These are phyloP conservation scores for Drosophila stalkeri DNA, from an alignment of 2,888 invertebrate species.

Conservation along the genomic window DNA sequence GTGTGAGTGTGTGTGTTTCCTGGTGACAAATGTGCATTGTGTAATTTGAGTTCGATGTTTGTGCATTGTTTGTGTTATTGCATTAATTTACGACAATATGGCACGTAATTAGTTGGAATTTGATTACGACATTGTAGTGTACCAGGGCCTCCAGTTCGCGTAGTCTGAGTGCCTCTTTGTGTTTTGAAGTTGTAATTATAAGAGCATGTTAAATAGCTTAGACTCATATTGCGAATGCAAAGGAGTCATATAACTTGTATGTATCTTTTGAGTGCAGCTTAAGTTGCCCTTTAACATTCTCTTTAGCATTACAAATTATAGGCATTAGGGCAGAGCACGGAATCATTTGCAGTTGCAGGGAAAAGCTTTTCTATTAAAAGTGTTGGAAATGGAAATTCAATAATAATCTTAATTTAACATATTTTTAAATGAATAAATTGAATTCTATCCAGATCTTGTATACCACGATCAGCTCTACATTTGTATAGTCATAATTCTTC, in stretches of 20 bases:
- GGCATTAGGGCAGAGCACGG: too few relatives aligned
- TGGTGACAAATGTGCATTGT: constrained; percentile 35
- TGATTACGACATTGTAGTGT: constrained; percentile 70
- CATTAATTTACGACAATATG: constrained; percentile 80
- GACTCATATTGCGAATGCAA: constrained; percentile 52
- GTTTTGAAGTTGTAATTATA: constrained; percentile 48
- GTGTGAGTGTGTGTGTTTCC: constrained; percentile 28
- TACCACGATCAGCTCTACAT: too few relatives aligned
- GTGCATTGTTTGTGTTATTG: constrained; percentile 76
- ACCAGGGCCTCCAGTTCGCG: constrained; percentile 25
- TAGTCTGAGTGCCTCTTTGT: constrained; percentile 63
- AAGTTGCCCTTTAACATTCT: not conserved
- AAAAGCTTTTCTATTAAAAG: too few relatives aligned
- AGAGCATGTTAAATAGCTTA: constrained; percentile 59
- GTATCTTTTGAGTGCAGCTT: constrained; percentile 5
- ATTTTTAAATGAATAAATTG: too few relatives aligned
- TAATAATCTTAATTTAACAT: too few relatives aligned
- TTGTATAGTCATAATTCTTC: not conserved
- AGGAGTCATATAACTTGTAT: constrained; percentile 15
- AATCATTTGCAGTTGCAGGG: too few relatives aligned
- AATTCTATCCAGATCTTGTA: too few relatives aligned
- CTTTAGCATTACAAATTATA: not conserved
- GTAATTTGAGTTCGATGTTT: constrained; percentile 75
- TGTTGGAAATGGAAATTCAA: too few relatives aligned
- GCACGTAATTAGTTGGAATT: constrained; percentile 77